Base-by-base conservation (phyloP, 2,113 vertebrate genomes). In the Nesogale talazaci region DNA sequence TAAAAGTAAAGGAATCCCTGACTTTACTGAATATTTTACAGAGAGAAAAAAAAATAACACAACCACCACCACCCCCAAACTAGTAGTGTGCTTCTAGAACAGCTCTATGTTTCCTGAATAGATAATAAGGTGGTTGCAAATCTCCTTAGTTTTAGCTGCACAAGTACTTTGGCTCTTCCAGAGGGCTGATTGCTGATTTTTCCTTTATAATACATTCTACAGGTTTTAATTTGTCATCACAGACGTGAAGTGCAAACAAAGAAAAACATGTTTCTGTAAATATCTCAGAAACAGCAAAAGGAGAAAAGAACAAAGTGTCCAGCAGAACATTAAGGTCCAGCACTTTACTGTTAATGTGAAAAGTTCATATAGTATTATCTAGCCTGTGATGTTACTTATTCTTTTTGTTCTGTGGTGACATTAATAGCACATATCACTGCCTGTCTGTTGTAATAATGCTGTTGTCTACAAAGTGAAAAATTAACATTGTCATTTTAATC, bases 201-300 rank as follows among this genome's bases (percentile, higher is more conserved):
- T 89, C 86, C 85, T 89, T 84, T 83, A 57, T 27, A 87, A 77
- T 84, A 63, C 23, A 61, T 87, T 82, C 42, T 84, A 3, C 34
- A 61, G 14, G 76, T 40, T 93, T 86, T 80, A 95, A 95, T 96
- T 90, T 95, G 34, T 94, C 84, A 96, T 52, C 23, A 29, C 61
- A 88, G 77, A 91, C 56, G 56, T 83, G 52, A 90, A 84, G n/a
- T 91, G 4, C 6, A 67, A 34, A 63, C 81, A 36, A 6, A 22
- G 76, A 59, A 83, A 69, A 83, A 36, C 25, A 9, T 83, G 27
- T 83, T 96, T 85, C 27, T 89, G 70, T 56, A n/a, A 82, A 42
- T 82, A 69, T 67, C 59, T 91, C 67, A 91, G 79, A 61, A 65
- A 67, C 17, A 72, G 31, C 31, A 84, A 38, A 36, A 36, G 42